Conservation (phyloP, 2,797 vertebrate genomes). For the Numenius phaeopus region DNA sequence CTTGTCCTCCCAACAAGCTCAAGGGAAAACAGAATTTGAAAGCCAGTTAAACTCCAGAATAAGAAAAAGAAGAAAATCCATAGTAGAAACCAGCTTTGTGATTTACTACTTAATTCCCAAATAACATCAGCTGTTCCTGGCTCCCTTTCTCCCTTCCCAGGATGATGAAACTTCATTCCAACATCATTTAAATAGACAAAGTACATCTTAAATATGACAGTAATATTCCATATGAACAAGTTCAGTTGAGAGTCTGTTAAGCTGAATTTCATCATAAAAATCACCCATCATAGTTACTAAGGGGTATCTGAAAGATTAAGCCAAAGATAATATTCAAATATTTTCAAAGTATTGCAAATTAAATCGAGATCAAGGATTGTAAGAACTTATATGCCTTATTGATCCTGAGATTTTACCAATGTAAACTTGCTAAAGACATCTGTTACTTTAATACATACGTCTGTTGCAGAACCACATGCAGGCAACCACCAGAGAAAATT, state of each 20-base stretch:
- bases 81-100: rapidly evolving
- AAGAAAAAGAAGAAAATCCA: background rate
- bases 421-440: background rate
- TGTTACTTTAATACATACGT: background rate
- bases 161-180: background rate
- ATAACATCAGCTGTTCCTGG: background rate
- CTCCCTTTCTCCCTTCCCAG: background rate
- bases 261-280: background rate
- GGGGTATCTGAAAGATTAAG: background rate
- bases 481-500: background rate
- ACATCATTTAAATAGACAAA: background rate
- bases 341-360: constrained; percentile 16
- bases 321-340: background rate
- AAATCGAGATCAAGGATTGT: background rate
- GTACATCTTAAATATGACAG: background rate
- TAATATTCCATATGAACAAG: background rate
- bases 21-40: background rate
- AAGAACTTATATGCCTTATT: background rate
- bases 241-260: background rate
- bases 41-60: background rate
- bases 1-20: background rate
- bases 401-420: background rate
- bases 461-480: background rate
- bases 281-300: background rate
- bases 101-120: background rate